These are phyloP conservation scores for Cyprinodon tularosa DNA, from an alignment of 2,113 vertebrate species.

Conservation along the genomic window DNA sequence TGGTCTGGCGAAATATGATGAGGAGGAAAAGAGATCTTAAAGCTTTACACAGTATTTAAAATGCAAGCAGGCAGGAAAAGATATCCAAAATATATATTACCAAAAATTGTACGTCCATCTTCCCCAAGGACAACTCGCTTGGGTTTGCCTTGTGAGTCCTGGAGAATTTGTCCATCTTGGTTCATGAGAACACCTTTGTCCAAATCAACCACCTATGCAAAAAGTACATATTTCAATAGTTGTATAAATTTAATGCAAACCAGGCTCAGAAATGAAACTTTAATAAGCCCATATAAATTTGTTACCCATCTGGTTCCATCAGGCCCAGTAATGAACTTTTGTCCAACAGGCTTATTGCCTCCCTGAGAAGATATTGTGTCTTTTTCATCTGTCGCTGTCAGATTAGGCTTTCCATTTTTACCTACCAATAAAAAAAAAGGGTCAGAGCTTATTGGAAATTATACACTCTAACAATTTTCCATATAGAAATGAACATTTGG, in stretches of 20 bases:
- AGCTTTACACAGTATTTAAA: not conserved
- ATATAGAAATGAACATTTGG: not conserved
- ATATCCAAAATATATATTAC: slow-evolving; percentile 73
- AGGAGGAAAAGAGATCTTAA: slow-evolving; percentile 5
- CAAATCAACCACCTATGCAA: slow-evolving; percentile 89
- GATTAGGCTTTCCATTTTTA: slow-evolving; percentile 87
- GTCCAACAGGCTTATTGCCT: slow-evolving; percentile 83
- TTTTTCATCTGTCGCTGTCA: slow-evolving; percentile 84
- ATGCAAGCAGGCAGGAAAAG: not conserved
- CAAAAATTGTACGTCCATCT: slow-evolving; percentile 94
- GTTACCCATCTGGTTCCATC: slow-evolving; percentile 96
- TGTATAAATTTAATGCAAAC: not conserved
- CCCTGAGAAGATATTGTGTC: slow-evolving; percentile 68
- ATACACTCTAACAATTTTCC: not conserved
- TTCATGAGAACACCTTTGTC: slow-evolving; percentile 92
- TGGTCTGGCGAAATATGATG: slow-evolving; percentile 80
- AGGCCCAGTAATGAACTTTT: slow-evolving; percentile 91
- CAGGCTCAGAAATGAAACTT: not conserved
- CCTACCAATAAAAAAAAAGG: slow-evolving; percentile 71
- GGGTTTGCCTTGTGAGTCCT: slow-evolving; percentile 92
- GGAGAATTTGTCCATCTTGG: slow-evolving; percentile 89
- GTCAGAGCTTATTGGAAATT: not conserved
- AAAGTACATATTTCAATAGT: not conserved
- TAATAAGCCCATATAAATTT: slow-evolving; percentile 22
- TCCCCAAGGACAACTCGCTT: slow-evolving; percentile 92